Base-by-base conservation (phyloP, 2,888 invertebrate genomes). In the Drosophila peninsularis region DNA sequence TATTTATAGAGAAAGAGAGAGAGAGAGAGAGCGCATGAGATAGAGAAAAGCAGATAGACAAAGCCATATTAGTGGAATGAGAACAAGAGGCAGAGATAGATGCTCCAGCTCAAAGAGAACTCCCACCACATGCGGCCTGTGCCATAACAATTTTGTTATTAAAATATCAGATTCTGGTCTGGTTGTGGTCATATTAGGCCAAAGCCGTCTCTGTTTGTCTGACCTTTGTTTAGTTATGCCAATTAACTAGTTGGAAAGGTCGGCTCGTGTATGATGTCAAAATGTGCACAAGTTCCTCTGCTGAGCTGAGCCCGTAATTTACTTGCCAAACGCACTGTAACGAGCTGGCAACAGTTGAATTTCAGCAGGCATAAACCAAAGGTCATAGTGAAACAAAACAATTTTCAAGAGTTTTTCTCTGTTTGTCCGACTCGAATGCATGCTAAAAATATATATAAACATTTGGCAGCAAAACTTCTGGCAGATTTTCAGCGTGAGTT, bases 401-500 rank as follows among this genome's bases (percentile, higher is more conserved):
- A 27, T n/a, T 9, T 5, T 14, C 13, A 44, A 49, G 21, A 34
- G 55, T 14, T 30, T 39, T 54, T 37, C 39, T 55, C 17, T 14
- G 5, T 11, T 41, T 30, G 27, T 55, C 21, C 3, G n/a, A 44
- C 17, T 44, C 9, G n/a, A 56, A 39, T 41, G 14, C 30, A 19
- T 5, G 39, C 27, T 19, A 21, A n/a, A 44, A 11, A 42, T 42
- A 21, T 30, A 6, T 14, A 19, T 19, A 39, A 37, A 41, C 24
- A 21, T 30, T n/a, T 5, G n/a, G 11, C 34, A 36, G 36, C 36
- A 14, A 47, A 53, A 66, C 19, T 65, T 66, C 45, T 14, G 13
- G 21, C 19, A 47, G n/a, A 39, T 54, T 21, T 32, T 11, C 44
- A 65, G 44, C 37, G 30, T 41, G 39, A 21, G 36, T 67, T 68